phyloP scores from a whole-genome alignment of 2,797 vertebrate species.

The Limnodromus scolopaceus region DNA sequence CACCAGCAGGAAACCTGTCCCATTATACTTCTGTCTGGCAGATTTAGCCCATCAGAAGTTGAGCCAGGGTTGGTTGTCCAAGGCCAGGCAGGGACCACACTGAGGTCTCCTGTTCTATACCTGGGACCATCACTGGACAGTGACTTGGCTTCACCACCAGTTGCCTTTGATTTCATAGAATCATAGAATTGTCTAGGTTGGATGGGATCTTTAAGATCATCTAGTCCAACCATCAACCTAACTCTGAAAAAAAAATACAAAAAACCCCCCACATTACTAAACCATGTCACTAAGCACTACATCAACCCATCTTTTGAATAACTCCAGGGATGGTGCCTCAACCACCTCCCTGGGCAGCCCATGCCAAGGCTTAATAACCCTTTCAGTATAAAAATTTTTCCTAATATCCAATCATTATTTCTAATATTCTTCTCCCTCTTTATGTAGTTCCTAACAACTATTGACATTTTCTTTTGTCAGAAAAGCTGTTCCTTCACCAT shows the following conservation, averaged over 20 bases:
- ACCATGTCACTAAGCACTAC: too few relatives aligned
- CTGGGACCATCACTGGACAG: not conserved
- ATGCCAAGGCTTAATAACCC: too few relatives aligned
- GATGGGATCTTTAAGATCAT: too few relatives aligned
- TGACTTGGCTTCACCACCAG: accelerated
- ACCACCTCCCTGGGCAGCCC: too few relatives aligned
- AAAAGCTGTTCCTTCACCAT: not conserved
- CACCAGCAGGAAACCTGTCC: accelerated
- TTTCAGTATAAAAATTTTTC: too few relatives aligned
- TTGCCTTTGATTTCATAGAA: not conserved
- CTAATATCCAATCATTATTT: too few relatives aligned
- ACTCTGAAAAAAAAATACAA: too few relatives aligned
- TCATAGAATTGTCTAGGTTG: too few relatives aligned
- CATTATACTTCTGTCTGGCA: not conserved
- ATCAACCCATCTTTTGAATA: too few relatives aligned
- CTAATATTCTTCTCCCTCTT: not conserved
- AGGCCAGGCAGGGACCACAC: not conserved
- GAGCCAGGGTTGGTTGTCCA: not conserved
- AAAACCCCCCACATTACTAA: too few relatives aligned
- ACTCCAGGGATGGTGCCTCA: too few relatives aligned
- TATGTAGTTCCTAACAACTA: not conserved
- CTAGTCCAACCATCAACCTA: too few relatives aligned
- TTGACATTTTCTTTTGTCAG: not conserved
- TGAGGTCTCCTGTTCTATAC: not conserved
- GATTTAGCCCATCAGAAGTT: not conserved